These are phyloP conservation scores for Amaurobius ferox DNA, from an alignment of 2,888 invertebrate species.

Conservation along the genomic window DNA sequence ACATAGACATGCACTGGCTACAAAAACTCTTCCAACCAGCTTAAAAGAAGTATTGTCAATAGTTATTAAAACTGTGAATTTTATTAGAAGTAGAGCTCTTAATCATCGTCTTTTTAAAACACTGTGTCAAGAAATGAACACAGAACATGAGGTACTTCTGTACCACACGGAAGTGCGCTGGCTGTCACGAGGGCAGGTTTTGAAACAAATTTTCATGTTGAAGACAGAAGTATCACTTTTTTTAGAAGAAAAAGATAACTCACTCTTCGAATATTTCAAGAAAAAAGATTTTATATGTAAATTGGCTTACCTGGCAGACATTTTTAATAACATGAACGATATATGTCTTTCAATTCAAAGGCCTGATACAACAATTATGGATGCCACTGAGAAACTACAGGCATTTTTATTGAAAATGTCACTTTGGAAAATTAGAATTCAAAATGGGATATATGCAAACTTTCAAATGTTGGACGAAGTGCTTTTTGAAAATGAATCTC, in stretches of 20 bases:
- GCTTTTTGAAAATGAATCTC: conserved; percentile 16
- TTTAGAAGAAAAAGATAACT: conserved; percentile 18
- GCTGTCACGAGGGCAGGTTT: conserved; percentile 40
- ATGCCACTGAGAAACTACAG: conserved; percentile 1
- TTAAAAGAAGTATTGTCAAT: conserved; percentile 59
- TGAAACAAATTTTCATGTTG: conserved; percentile 49
- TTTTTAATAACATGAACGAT: too few relatives aligned
- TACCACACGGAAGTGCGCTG: conserved; percentile 42
- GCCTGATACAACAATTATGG: too few relatives aligned
- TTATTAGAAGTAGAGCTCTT: conserved; percentile 54
- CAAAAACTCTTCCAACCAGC: conserved; percentile 55
- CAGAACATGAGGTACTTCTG: conserved; percentile 50
- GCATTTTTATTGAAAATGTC: conserved; percentile 20
- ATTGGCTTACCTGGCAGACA: conserved; percentile 30
- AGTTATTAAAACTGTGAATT: conserved; percentile 48
- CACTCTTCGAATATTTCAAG: conserved; percentile 28
- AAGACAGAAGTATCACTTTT: conserved; percentile 34
- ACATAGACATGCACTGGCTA: conserved; percentile 57
- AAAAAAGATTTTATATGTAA: conserved; percentile 35
- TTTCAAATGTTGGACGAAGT: conserved; percentile 20
- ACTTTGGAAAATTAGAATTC: conserved; percentile 16
- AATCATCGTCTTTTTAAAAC: conserved; percentile 55
- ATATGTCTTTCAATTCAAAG: too few relatives aligned
- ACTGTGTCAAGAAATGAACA: conserved; percentile 43
- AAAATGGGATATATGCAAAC: conserved; percentile 18